These are phyloP conservation scores for Coenonympha glycerion DNA, from an alignment of 2,888 invertebrate species.

Conservation along the genomic window DNA sequence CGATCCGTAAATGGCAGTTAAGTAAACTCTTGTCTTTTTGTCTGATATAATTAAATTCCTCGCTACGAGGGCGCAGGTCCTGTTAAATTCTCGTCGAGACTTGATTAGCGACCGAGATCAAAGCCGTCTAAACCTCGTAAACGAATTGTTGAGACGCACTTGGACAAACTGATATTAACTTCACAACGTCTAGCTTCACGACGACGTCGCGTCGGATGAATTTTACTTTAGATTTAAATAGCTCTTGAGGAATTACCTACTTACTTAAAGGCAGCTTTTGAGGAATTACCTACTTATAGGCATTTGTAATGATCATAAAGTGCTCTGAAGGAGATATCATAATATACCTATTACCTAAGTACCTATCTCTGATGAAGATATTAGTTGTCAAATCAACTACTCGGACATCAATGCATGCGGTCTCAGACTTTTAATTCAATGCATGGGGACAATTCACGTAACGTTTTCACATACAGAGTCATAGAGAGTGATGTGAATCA, in stretches of 20 bases:
- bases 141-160: conserved; percentile 24
- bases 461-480: too few relatives aligned
- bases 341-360: too few relatives aligned
- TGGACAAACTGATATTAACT: conserved; percentile 21
- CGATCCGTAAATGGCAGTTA: neutral
- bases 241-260: neutral
- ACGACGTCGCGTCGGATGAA: conserved; percentile 1
- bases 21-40: conserved; percentile 8
- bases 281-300: neutral
- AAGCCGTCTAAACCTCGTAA: conserved; percentile 21
- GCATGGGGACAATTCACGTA: too few relatives aligned
- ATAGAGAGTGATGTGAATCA: too few relatives aligned
- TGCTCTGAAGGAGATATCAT: neutral
- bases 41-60: conserved; percentile 24
- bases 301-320: neutral
- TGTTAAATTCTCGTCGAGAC: conserved; percentile 23
- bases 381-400: too few relatives aligned
- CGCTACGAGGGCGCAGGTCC: conserved; percentile 14
- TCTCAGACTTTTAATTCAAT: too few relatives aligned
- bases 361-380: too few relatives aligned
- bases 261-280: too few relatives aligned
- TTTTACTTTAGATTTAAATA: neutral
- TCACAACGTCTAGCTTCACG: conserved; percentile 13
- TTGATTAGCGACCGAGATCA: conserved; percentile 25
- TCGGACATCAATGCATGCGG: too few relatives aligned